Evolutionary conservation across 2,113 vertebrate genomes (phyloP), one percentile per base, ranked within the genome.

Genomic region (Lycocorax pyrrhopterus): DNA sequence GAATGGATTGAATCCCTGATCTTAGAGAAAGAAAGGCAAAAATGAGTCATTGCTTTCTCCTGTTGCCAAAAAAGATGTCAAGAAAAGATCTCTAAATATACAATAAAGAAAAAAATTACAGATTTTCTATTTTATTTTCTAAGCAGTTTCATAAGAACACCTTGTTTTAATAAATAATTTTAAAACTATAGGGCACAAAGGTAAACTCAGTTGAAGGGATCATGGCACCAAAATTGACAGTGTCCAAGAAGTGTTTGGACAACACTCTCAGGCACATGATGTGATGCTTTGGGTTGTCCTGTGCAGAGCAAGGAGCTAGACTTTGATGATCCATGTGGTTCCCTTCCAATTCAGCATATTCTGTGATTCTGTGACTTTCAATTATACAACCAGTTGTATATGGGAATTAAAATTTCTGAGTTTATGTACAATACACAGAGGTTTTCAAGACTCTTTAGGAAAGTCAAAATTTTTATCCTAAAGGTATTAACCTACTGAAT

Each of bases 251-350:
- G 33, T 14, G 9, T 37, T n/a, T 52, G 37, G 29, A 30, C 37
- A 67, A 33, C n/a, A 27, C 4, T 58, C 4, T 44, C 15, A 33
- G 37, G 6, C 10, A 74, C 7, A 20, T 16, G 18, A 22, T 20
- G 19, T 44, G 23, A 74, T 52, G 52, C 10, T 58, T 39, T 3
- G 1, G 13, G 9, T 52, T 39, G 2, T 16, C 8, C 16, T 23
- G 10, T 25, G 16, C 23, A 39, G 13, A 15, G 13, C 5, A 9
- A n/a, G 39, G 37, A 59, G 29, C 0, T 52, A 5, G 10, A 37
- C 13, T 74, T 33, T 7, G 15, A 30, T 59, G 23, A 60, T 52
- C 19, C 12, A 25, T 39, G 27, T 33, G 8, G 10, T 19, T 74
- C 32, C 44, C 16, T 52, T 81, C 22, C 27, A 66, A 25, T 23